phyloP scores from a whole-genome alignment of 1,140 invertebrate genomes.

The Drosophila obscura region DNA sequence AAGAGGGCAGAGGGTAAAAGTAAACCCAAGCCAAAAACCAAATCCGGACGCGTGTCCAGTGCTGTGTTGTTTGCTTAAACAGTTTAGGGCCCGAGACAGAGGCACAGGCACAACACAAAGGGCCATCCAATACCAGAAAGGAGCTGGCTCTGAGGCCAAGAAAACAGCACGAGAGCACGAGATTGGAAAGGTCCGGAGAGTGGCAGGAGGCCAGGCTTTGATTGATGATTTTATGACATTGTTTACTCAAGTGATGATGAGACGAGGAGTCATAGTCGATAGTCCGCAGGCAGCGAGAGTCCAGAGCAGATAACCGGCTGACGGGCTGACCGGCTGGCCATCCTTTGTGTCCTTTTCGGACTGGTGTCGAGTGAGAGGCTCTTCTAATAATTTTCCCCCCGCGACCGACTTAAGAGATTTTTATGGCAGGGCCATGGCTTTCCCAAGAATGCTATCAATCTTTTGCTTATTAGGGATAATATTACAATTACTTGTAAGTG shows the following conservation, averaged over 20 bases:
- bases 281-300: slow-evolving; percentile 1
- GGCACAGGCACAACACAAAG: slow-evolving; percentile 48
- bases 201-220: slow-evolving; percentile 43
- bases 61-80: slow-evolving; percentile 57
- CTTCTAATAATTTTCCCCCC: slow-evolving; percentile 52
- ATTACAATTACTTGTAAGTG: slow-evolving; percentile 81
- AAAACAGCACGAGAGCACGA: slow-evolving; percentile 30
- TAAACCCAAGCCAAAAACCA: slow-evolving; percentile 47
- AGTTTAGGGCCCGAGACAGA: slow-evolving; percentile 46
- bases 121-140: slow-evolving; percentile 40
- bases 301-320: slow-evolving; percentile 32
- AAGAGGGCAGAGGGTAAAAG: neutral
- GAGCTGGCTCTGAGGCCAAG: slow-evolving; percentile 26
- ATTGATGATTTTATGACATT: slow-evolving; percentile 83
- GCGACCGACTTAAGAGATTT: slow-evolving; percentile 15
- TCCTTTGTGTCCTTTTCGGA: slow-evolving; percentile 44
- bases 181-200: slow-evolving; percentile 3
- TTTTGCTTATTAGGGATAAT: slow-evolving; percentile 82
- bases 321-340: slow-evolving; percentile 1
- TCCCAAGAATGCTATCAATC: slow-evolving; percentile 79
- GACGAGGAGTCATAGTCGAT: slow-evolving; percentile 18
- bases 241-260: slow-evolving; percentile 81
- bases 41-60: slow-evolving; percentile 58
- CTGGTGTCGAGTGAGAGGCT: slow-evolving; percentile 36
- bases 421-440: slow-evolving; percentile 48